A percentile compares a stretch with the other conserved stretches of the same genome.
Conservation (phyloP, 2,113 vertebrate species). For the Ciconia maguari region DNA sequence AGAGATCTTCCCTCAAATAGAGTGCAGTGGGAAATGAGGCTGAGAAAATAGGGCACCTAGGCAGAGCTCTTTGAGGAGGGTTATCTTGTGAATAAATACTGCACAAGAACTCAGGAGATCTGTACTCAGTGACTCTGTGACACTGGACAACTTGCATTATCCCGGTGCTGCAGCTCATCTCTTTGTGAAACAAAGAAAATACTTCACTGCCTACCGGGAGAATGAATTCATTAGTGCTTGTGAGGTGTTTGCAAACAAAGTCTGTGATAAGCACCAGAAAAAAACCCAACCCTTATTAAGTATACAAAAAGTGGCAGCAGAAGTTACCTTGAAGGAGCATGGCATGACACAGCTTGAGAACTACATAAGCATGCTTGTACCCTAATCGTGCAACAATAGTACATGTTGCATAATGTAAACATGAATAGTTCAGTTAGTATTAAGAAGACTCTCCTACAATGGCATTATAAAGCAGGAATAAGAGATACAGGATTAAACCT, state of each 20-base stretch:
- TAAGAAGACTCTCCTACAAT: neutral
- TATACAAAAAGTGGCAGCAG: neutral
- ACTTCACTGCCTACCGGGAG: neutral
- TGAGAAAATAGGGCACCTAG: neutral
- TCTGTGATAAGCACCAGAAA: neutral
- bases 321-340: neutral
- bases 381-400: neutral
- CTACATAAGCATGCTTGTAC: rapidly evolving
- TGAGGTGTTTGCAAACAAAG: neutral
- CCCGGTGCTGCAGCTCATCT: neutral
- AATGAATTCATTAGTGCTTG: neutral
- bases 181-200: neutral
- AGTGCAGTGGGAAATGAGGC: neutral
- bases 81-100: neutral
- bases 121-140: neutral
- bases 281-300: neutral
- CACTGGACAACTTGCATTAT: neutral
- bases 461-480: neutral
- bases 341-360: neutral
- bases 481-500: neutral
- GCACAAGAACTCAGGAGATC: neutral
- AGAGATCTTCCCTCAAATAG: neutral
- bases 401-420: neutral
- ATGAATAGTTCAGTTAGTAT: neutral
- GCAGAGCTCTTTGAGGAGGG: neutral